Conservation (phyloP, 2,113 vertebrate species). For the Physeter macrocephalus region DNA sequence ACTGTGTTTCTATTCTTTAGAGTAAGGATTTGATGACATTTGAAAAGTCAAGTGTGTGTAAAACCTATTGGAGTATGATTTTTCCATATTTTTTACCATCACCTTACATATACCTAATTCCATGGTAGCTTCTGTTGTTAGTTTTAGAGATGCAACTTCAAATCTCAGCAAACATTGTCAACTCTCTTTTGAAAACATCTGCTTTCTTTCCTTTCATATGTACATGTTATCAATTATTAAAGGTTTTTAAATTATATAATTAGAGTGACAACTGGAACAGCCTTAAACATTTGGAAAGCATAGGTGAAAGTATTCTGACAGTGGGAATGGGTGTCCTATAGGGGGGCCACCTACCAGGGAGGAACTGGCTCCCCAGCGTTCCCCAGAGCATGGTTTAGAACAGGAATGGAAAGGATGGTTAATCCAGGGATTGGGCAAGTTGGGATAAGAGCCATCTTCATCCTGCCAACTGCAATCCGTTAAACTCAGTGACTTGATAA, state of each 20-base stretch:
- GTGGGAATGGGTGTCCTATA: accelerated
- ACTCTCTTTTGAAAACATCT: neutral
- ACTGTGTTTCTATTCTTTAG: neutral
- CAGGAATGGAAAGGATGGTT: accelerated
- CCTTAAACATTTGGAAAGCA: neutral
- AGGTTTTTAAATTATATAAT: neutral
- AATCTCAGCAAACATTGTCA: neutral
- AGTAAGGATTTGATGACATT: neutral
- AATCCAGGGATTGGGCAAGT: too few species aligned
- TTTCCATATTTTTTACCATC: neutral
- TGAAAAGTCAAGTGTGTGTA: neutral
- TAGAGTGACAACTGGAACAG: neutral
- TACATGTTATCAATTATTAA: neutral
- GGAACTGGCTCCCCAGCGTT: neutral
- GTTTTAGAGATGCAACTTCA: neutral
- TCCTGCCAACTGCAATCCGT: too few species aligned
- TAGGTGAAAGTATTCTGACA: neutral
- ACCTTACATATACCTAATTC: neutral
- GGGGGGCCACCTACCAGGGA: accelerated
- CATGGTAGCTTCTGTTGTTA: neutral
- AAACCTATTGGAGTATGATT: neutral
- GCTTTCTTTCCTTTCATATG: neutral
- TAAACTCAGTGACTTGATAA: neutral
- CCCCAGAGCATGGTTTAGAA: accelerated
- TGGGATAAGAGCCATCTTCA: neutral